Conservation (phyloP, 2,888 invertebrate genomes). For the Odontocolon sp. region DNA sequence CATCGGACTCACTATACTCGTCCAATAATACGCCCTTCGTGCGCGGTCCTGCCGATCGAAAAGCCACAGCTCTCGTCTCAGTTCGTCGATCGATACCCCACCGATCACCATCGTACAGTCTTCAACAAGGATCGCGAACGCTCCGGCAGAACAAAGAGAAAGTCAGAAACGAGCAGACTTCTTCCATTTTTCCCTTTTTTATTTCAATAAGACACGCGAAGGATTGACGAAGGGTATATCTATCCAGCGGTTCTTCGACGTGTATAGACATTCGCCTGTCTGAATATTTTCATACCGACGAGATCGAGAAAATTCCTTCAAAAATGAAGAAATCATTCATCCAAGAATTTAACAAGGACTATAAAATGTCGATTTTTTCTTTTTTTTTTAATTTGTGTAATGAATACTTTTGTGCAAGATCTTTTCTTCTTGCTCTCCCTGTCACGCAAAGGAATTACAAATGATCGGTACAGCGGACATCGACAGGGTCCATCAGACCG, state of each 20-base stretch:
- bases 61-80: conserved; percentile 48
- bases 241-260: too few relatives aligned
- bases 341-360: too few relatives aligned
- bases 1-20: conserved; percentile 63
- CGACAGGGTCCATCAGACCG: conserved; percentile 69
- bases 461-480: conserved; percentile 60
- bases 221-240: background rate
- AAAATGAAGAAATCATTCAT: too few relatives aligned
- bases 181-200: background rate
- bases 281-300: too few relatives aligned
- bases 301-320: too few relatives aligned
- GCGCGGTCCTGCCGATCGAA: conserved; percentile 70
- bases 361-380: too few relatives aligned
- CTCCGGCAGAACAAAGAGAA: conserved; percentile 31
- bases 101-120: conserved; percentile 1
- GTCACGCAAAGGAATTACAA: conserved; percentile 62
- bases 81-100: conserved; percentile 31
- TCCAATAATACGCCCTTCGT: conserved; percentile 73
- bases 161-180: conserved; percentile 5
- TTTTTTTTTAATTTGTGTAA: too few relatives aligned
- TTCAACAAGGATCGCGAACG: conserved; percentile 14
- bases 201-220: background rate
- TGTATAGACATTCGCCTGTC: too few relatives aligned
- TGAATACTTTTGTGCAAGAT: conserved; percentile 38
- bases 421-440: conserved; percentile 38